These are phyloP conservation scores for Porites lutea DNA, from an alignment of 64 coral and sea anemone species.

Conservation along the genomic window DNA sequence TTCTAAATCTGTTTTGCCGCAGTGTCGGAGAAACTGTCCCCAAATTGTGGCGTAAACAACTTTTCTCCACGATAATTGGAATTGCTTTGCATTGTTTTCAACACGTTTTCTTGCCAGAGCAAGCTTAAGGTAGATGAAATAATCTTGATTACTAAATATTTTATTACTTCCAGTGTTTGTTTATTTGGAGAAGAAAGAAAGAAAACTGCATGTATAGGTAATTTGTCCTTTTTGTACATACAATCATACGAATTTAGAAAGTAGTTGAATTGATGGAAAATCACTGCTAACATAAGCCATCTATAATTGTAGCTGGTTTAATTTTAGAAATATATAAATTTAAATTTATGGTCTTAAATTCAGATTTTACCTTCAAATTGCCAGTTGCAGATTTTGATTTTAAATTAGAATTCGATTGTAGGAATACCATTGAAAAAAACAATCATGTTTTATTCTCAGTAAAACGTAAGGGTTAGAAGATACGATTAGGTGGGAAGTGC, in stretches of 20 bases:
- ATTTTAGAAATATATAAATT: not conserved
- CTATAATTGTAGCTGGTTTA: not conserved
- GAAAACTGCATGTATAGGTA: conserved; percentile 8
- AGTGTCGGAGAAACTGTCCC: too few species aligned
- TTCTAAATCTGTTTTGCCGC: too few species aligned
- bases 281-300: not conserved
- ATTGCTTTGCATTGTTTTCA: not conserved
- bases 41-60: too few species aligned
- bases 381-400: not conserved
- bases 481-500: not conserved
- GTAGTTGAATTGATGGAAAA: not conserved
- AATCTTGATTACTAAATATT: not conserved
- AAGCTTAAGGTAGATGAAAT: not conserved
- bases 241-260: not conserved
- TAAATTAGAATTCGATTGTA: not conserved
- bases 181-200: not conserved
- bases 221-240: not conserved
- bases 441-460: not conserved
- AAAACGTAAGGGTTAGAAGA: not conserved
- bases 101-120: not conserved
- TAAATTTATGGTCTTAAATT: not conserved
- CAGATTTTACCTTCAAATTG: not conserved
- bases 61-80: too few species aligned
- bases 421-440: not conserved
- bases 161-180: not conserved